A percentile compares a stretch with the other conserved stretches of the same genome.
phyloP scores from a whole-genome alignment of 2,113 vertebrate species.

The Limanda limanda region DNA sequence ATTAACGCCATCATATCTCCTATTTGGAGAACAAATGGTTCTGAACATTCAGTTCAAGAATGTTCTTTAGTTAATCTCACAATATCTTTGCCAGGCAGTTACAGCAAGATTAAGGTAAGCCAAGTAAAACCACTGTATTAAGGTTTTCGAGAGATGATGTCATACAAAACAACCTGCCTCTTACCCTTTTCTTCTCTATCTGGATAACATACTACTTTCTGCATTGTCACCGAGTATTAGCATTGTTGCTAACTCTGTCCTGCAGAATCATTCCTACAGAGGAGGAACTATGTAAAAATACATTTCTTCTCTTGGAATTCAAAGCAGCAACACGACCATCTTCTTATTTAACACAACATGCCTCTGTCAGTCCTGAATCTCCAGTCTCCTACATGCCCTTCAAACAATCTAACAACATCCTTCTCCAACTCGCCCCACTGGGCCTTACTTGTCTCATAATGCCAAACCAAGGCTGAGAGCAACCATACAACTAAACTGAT shows the following conservation, averaged over 20 bases:
- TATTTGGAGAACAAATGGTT: too few species aligned
- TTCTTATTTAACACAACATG: not conserved
- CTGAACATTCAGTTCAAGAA: not conserved
- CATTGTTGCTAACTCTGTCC: not conserved
- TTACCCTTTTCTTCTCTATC: not conserved
- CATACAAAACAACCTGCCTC: not conserved
- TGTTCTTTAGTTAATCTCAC: not conserved
- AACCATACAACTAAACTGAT: too few species aligned
- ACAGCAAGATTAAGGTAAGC: too few species aligned
- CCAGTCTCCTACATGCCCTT: too few species aligned
- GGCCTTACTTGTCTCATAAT: too few species aligned
- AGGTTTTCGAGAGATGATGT: not conserved
- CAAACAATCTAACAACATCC: too few species aligned
- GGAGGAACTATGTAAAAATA: not conserved
- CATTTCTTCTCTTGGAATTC: not conserved
- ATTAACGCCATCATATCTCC: not conserved
- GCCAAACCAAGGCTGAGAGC: too few species aligned
- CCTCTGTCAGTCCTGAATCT: not conserved
- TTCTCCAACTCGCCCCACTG: not conserved
- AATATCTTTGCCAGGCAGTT: not conserved
- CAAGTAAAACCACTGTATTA: too few species aligned
- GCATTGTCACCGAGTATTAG: not conserved
- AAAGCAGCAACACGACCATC: not conserved
- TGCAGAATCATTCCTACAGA: not conserved
- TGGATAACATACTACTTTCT: not conserved